Conservation (phyloP, 2,888 invertebrate species). For the Osedax frankpressi region DNA sequence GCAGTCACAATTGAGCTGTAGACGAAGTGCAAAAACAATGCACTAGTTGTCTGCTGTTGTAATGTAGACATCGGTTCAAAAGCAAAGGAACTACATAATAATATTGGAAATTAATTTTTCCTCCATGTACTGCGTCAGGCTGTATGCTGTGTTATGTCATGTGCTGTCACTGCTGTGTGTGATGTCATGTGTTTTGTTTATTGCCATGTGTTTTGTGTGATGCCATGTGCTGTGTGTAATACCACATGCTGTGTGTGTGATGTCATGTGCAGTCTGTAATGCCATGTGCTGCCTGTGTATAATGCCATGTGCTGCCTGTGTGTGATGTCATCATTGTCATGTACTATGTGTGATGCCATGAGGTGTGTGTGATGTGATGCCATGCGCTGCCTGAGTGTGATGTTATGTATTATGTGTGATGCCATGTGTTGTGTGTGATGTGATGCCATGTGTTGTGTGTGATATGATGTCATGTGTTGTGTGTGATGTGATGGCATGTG, state of each 20-base stretch:
- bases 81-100: not conserved
- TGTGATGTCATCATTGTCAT: not conserved
- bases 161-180: not conserved
- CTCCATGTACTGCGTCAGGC: not conserved
- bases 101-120: not conserved
- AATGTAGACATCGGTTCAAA: not conserved
- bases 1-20: not conserved
- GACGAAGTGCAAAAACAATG: not conserved
- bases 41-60: not conserved
- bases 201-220: not conserved
- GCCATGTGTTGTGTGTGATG: not conserved
- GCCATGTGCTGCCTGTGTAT: not conserved
- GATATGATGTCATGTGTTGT: not conserved
- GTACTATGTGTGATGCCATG: not conserved
- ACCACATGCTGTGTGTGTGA: no score
- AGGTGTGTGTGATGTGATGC: not conserved
- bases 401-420: no score
- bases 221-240: not conserved
- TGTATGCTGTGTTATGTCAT: no score
- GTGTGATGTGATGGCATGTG: no score
- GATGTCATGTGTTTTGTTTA: no score
- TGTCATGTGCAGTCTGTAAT: no score
- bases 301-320: not conserved
- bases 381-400: no score
- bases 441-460: conserved; percentile 2